These are phyloP conservation scores for Knipowitschia caucasica DNA, from an alignment of 2,797 vertebrate genomes.

Conservation along the genomic window DNA sequence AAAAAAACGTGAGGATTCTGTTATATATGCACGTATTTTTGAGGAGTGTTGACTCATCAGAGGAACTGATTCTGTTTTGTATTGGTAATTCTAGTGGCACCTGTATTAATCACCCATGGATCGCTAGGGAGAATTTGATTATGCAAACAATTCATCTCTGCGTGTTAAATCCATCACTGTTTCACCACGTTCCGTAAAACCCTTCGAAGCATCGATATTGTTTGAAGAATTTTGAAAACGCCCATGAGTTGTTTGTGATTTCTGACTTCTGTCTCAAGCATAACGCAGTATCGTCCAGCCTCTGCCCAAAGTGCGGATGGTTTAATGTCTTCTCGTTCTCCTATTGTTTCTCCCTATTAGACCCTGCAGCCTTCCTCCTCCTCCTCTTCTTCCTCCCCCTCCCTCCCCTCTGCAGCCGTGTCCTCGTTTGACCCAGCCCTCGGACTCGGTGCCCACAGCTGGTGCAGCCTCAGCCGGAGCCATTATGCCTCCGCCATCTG, in stretches of 20 bases:
- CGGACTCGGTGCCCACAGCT: slow-evolving; percentile 59
- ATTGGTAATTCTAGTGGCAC: too few relatives aligned
- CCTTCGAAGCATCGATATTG: too few relatives aligned
- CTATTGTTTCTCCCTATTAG: slow-evolving; percentile 46
- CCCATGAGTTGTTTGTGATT: not conserved
- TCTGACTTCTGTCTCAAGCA: not conserved
- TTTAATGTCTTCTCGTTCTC: slow-evolving; percentile 39
- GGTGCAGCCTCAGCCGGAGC: slow-evolving; percentile 47
- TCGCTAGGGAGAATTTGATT: too few relatives aligned
- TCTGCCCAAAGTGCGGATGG: not conserved
- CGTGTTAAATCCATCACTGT: too few relatives aligned
- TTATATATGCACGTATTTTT: too few relatives aligned
- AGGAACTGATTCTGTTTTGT: too few relatives aligned
- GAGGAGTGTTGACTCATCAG: too few relatives aligned
- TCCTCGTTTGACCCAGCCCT: slow-evolving; percentile 63
- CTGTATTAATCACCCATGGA: too few relatives aligned
- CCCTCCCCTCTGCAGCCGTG: slow-evolving; percentile 24
- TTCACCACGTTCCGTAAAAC: too few relatives aligned
- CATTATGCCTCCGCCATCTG: slow-evolving; percentile 29
- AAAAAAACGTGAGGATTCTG: too few relatives aligned
- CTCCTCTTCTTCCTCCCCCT: slow-evolving; percentile 11
- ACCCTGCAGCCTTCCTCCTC: slow-evolving; percentile 26
- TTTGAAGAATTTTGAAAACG: not conserved
- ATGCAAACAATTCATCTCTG: too few relatives aligned
- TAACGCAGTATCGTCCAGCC: not conserved